These are phyloP conservation scores for Drosophila simulans DNA, from an alignment of 1,140 invertebrate genomes.

Conservation along the genomic window DNA sequence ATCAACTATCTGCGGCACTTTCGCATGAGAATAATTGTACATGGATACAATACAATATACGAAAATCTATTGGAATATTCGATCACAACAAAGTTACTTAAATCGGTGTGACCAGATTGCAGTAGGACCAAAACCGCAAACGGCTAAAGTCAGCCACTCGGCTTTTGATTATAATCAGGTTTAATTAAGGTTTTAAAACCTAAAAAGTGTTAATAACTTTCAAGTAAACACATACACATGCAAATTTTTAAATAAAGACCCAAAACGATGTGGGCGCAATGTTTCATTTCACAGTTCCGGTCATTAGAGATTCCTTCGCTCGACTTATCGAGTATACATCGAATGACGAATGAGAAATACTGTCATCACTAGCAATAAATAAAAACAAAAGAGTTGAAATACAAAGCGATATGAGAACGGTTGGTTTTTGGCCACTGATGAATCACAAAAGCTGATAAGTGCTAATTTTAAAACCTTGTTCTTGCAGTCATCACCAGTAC, in stretches of 20 bases:
- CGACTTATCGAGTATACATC: constrained; percentile 9
- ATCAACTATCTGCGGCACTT: constrained; percentile 22
- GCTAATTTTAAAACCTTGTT: not conserved
- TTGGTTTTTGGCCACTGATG: not conserved
- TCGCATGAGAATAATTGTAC: constrained; percentile 35
- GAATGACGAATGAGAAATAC: constrained; percentile 12
- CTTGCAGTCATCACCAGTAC: constrained; percentile 22
- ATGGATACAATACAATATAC: constrained; percentile 42
- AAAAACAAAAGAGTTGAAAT: constrained; percentile 24
- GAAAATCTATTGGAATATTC: constrained; percentile 48
- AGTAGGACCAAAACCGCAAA: not conserved
- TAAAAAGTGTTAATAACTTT: not conserved
- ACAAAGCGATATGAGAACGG: constrained; percentile 26
- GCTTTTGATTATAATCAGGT: too few relatives aligned
- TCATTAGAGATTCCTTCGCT: not conserved
- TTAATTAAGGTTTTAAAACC: too few relatives aligned
- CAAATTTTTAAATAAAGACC: too few relatives aligned
- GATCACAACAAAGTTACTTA: constrained; percentile 34
- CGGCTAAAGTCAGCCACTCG: not conserved
- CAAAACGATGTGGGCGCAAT: not conserved
- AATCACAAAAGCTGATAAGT: constrained; percentile 11
- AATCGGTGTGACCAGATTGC: constrained; percentile 18
- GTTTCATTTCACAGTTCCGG: constrained; percentile 6
- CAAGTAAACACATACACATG: too few relatives aligned
- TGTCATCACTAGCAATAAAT: constrained; percentile 18